Evolutionary conservation across 2,797 vertebrate genomes (phyloP).

Genomic region (Odontamblyopus lacepedii): DNA sequence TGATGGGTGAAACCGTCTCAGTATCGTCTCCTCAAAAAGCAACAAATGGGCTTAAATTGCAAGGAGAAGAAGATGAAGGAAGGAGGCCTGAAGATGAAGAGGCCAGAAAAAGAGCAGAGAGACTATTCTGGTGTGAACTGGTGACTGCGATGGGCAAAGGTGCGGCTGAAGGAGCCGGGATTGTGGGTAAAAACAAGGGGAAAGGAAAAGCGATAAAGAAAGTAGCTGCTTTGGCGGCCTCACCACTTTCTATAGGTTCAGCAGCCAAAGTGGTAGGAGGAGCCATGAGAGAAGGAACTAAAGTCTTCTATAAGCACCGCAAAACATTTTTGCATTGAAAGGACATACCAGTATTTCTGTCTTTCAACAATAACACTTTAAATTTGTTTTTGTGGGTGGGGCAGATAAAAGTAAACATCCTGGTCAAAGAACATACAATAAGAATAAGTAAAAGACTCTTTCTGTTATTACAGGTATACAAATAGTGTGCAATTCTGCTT

Average conservation of each 20-base stretch:
- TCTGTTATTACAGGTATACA: slow-evolving; percentile 39
- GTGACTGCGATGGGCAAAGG: slow-evolving; percentile 73
- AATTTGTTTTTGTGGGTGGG: neutral
- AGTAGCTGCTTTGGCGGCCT: slow-evolving; percentile 65
- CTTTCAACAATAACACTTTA: neutral
- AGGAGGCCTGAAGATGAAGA: slow-evolving; percentile 57
- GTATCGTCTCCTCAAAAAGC: neutral
- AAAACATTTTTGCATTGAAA: slow-evolving; percentile 62
- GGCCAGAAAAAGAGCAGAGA: slow-evolving; percentile 65
- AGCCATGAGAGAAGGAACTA: slow-evolving; percentile 76
- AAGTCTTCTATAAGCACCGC: slow-evolving; percentile 76
- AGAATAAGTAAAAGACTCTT: slow-evolving; percentile 11
- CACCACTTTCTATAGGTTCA: slow-evolving; percentile 70
- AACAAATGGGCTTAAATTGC: neutral
- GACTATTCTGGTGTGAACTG: slow-evolving; percentile 79
- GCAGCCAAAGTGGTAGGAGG: slow-evolving; percentile 74
- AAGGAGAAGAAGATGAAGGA: slow-evolving; percentile 24
- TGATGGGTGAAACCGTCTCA: slow-evolving; percentile 44
- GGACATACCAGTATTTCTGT: neutral
- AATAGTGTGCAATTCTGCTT: slow-evolving; percentile 19
- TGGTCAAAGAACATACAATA: slow-evolving; percentile 15
- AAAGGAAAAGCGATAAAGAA: slow-evolving; percentile 68
- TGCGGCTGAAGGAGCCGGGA: slow-evolving; percentile 74
- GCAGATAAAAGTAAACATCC: slow-evolving; percentile 23
- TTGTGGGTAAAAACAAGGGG: slow-evolving; percentile 66